These are phyloP conservation scores for Diabrotica virgifera DNA, from an alignment of 1,140 invertebrate genomes.

Conservation along the genomic window DNA sequence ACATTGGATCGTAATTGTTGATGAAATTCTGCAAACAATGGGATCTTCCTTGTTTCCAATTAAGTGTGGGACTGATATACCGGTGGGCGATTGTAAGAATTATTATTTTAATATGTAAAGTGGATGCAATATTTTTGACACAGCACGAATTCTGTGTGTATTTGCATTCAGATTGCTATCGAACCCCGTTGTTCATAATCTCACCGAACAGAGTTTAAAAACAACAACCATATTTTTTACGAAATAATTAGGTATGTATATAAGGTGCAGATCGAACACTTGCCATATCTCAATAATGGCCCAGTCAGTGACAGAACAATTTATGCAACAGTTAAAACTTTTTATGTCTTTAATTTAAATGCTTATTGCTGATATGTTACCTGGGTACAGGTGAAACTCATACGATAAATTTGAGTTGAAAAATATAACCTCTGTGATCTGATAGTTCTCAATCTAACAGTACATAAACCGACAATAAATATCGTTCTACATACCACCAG, in stretches of 20 bases:
- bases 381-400: too few species aligned
- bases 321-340: too few species aligned
- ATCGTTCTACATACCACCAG: too few species aligned
- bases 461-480: too few species aligned
- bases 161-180: slow-evolving; percentile 16
- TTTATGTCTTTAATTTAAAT: too few species aligned
- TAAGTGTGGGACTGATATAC: slow-evolving; percentile 10
- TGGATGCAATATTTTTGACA: slow-evolving; percentile 12
- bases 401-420: too few species aligned
- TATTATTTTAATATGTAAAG: slow-evolving; percentile 13
- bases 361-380: too few species aligned
- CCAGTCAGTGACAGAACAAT: too few species aligned
- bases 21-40: slow-evolving; percentile 11
- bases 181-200: background rate
- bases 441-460: too few species aligned
- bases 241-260: slow-evolving; percentile 1
- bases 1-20: slow-evolving; percentile 7
- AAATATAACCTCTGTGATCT: too few species aligned
- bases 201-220: background rate
- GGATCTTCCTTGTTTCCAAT: slow-evolving; percentile 13
- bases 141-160: slow-evolving; percentile 11
- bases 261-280: background rate
- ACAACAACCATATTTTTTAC: slow-evolving; percentile 3
- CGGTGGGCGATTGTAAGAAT: slow-evolving; percentile 10
- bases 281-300: too few species aligned